Percentiles rank a stretch among this genome's conserved stretches.
Conservation (phyloP, 64 coral and sea anemone species). For the Hydrozoanthus tunicans region DNA sequence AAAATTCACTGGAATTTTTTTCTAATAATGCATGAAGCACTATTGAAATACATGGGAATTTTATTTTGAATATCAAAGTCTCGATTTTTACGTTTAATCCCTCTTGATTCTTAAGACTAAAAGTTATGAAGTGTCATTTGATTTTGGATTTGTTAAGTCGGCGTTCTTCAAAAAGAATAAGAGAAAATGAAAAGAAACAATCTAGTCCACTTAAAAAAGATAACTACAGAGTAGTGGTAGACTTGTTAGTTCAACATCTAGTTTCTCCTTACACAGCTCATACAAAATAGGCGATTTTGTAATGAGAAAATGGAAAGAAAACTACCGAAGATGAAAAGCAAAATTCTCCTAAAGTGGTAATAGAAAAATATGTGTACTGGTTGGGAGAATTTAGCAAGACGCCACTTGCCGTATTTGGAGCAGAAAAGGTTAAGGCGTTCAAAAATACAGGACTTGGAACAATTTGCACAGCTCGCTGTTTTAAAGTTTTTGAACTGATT, state of each 20-base stretch:
- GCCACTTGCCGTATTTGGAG: background rate
- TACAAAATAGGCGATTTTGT: too few species aligned
- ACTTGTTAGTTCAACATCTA: background rate
- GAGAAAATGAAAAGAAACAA: constrained; percentile 6
- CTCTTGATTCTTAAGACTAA: background rate
- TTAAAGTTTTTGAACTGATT: background rate
- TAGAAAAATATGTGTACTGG: background rate
- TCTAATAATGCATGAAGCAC: constrained; percentile 11
- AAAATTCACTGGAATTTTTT: background rate
- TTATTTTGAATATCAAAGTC: constrained; percentile 50
- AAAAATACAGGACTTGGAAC: background rate
- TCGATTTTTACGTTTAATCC: constrained; percentile 21
- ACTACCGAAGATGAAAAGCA: background rate
- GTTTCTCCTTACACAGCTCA: too few species aligned
- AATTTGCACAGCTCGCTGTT: background rate
- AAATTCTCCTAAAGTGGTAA: background rate
- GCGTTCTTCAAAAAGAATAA: background rate
- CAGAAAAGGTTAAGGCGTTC: background rate
- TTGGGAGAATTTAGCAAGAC: too few species aligned
- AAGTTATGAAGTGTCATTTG: background rate
- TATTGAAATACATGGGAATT: background rate
- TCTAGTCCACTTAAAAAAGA: background rate
- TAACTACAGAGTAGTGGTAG: background rate
- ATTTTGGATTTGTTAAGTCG: background rate
- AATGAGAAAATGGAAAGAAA: too few species aligned